Conservation (phyloP, 2,113 vertebrate species). For the Uria aalge region DNA sequence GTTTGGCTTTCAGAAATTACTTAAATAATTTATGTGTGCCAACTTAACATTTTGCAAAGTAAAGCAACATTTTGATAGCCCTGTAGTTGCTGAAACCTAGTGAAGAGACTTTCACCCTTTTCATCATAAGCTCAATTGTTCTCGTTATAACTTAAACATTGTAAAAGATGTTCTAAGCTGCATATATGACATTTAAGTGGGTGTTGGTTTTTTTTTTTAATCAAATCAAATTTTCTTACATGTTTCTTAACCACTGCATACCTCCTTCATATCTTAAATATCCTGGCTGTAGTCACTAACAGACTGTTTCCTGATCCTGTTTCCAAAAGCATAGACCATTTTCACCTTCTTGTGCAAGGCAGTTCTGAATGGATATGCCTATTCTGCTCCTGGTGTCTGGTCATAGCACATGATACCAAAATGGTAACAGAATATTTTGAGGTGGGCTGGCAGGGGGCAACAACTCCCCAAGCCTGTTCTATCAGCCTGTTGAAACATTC, state of each 20-base stretch:
- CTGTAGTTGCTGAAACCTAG: background rate
- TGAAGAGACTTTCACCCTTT: background rate
- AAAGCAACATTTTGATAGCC: slow-evolving; percentile 12
- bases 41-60: slow-evolving; percentile 24
- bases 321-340: background rate
- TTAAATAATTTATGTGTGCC: slow-evolving; percentile 10
- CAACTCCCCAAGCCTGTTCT: background rate
- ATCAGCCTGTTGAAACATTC: background rate
- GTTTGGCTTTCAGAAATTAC: slow-evolving; percentile 16
- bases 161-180: background rate
- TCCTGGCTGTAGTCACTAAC: background rate
- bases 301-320: background rate
- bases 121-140: background rate
- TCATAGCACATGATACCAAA: background rate
- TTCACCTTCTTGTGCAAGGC: background rate
- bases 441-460: background rate
- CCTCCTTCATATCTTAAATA: background rate
- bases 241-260: background rate
- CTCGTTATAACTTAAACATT: background rate
- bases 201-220: background rate
- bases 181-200: background rate
- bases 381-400: background rate
- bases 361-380: background rate
- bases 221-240: background rate
- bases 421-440: background rate